Evolutionary conservation across 2,888 invertebrate genomes (phyloP), one percentile per base, ranked within the genome.

Genomic region (Podotricha telesiphe): DNA sequence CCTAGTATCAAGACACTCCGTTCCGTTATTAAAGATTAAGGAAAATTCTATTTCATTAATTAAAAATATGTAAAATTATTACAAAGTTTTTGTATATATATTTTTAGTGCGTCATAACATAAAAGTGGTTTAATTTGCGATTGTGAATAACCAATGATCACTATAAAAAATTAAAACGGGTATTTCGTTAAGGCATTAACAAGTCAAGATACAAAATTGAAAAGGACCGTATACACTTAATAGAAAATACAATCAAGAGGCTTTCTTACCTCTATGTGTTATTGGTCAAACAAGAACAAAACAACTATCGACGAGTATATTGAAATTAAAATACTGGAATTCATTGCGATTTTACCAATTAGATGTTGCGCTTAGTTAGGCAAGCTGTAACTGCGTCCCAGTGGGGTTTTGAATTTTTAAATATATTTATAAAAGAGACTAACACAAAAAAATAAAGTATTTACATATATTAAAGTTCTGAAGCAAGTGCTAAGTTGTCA

Each of bases 71-170:
- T 13, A 42, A 42, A 13, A 42, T 4, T 42, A 42, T 13, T 42
- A 42, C 42, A 19, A 48, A 11, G 3, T 48, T 47, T 47, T 47
- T 47, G 5, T 48, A 20, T 48, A 19, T 20, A 8, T 48, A 47
- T 53, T 17, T 34, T n/a, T 17, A 8, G 15, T n/a, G n/a, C 53
- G 53, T 34, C 34, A 55, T 34, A 34, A 37, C 11, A 37, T 17
- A 34, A 17, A 34, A 37, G 55, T 53, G 15, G 37, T 55, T 37
- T 55, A 55, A 55, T 37, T 55, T 34, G 17, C 55, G 55, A 55
- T 34, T 34, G 55, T 55, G 17, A 37, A 48, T 48, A 48, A 17
- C 17, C 55, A 55, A 55, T 55, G 48, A 48, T 20, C 19, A 20
- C 37, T 0, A 11, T 17, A 37, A 55, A 53, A 55, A 37, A 3